Conservation (phyloP, 2,113 vertebrate genomes). For the Agapornis roseicollis region DNA sequence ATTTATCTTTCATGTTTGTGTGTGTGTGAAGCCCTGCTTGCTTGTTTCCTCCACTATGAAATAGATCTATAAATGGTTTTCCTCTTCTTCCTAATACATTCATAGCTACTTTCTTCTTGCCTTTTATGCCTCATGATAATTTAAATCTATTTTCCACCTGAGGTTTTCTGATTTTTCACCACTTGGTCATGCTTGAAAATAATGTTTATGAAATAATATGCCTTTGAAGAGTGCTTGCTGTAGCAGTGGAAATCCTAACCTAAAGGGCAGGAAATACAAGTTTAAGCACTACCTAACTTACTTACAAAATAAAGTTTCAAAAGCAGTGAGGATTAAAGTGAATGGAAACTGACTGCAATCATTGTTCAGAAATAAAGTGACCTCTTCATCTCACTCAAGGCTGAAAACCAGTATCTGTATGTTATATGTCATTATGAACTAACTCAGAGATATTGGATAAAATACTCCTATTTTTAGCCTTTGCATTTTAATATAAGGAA, state of each 20-base stretch:
- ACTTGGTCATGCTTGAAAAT: background rate
- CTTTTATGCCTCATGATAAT: background rate
- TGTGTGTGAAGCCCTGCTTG: background rate
- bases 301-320: constrained; percentile 14
- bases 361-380: background rate
- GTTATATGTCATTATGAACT: background rate
- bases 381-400: background rate
- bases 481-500: background rate
- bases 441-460: background rate
- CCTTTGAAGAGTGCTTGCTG: background rate
- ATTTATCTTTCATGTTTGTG: background rate
- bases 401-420: background rate
- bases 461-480: background rate
- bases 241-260: background rate
- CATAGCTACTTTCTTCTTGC: background rate
- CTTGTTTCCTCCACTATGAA: background rate
- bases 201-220: background rate
- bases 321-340: background rate
- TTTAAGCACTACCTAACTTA: constrained; percentile 6
- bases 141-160: background rate
- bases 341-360: background rate
- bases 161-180: background rate
- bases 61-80: background rate
- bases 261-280: background rate
- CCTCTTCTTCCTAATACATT: background rate